Percentiles rank a stretch among this genome's conserved stretches.
Evolutionary conservation across 1,140 invertebrate genomes (phyloP).

Genomic region (Drosophila nigrodunni): DNA sequence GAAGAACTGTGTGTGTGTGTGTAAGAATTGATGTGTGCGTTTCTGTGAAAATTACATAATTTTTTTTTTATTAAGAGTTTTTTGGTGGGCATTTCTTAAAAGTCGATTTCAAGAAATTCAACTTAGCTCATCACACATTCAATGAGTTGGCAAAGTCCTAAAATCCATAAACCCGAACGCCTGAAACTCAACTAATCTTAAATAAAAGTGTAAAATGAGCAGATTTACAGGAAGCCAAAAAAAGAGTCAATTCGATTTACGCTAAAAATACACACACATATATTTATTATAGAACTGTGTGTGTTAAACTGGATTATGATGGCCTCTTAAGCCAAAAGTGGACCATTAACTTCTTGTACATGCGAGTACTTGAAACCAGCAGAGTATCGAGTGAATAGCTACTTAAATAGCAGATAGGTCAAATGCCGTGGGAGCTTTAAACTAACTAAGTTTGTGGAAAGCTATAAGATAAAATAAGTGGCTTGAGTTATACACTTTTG

Average conservation of each 20-base stretch:
- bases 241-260: slow-evolving; percentile 3
- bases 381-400: not conserved
- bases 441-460: not conserved
- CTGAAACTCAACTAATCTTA: not conserved
- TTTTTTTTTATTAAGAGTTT: slow-evolving; percentile 50
- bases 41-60: slow-evolving; percentile 49
- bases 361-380: not conserved
- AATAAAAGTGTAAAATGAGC: slow-evolving; percentile 22
- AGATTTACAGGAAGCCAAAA: slow-evolving; percentile 23
- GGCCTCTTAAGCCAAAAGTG: slow-evolving; percentile 4
- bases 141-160: slow-evolving; percentile 49
- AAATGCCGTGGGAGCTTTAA: not conserved
- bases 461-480: too few relatives aligned
- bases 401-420: not conserved
- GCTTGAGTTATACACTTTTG: too few relatives aligned
- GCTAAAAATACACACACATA: slow-evolving; percentile 2
- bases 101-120: slow-evolving; percentile 25
- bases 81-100: slow-evolving; percentile 37
- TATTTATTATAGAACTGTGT: not conserved
- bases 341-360: slow-evolving; percentile 16
- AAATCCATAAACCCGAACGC: slow-evolving; percentile 6
- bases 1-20: slow-evolving; percentile 3
- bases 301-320: slow-evolving; percentile 29
- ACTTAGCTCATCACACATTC: slow-evolving; percentile 38
- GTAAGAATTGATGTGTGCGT: not conserved